Evolutionary conservation across 1,140 invertebrate genomes (phyloP), one percentile per base, ranked within the genome.

Genomic region (Himalopsyche phryganea): DNA sequence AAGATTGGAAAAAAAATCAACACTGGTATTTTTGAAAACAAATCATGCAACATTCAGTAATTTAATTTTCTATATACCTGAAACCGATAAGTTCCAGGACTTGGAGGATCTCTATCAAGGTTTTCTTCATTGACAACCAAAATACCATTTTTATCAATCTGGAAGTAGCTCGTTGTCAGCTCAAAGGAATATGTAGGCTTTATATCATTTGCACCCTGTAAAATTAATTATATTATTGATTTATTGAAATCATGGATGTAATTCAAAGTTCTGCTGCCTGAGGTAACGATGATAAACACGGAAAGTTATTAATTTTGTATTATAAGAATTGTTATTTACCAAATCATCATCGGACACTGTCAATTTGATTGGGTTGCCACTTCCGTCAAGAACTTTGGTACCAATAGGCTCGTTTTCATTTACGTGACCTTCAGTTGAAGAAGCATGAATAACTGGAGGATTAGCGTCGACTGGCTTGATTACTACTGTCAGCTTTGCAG

Each of bases 61-160:
- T n/a, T n/a, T n/a, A n/a, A n/a, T n/a, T n/a, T n/a, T n/a, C n/a
- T n/a, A n/a, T n/a, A n/a, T 61, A 75, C 74, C 65, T 76, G 75
- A 42, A 94, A 93, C 61, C 87, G 85, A 65, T 91, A 91, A 66
- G 85, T 85, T 42, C 88, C 88, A 0, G 88, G 88, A 70, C 87
- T 92, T 0, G 92, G 92, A 4, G 90, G 87, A 76, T 95, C 92
- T 48, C 92, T 78, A 68, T 95, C 92, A 38, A 95, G 73, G 69
- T 87, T 86, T 62, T 91, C 87, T 68, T 91, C 88, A 65, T 87
- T 88, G 0, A 94, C 91, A 1, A 92, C 78, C 6, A 95, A 70
- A 42, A 81, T 76, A 1, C 89, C 88, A 36, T 86, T 81, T 47
- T 81, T 75, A 53, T 91, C 87, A 47, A 94, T 87, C 58, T 83